Evolutionary conservation across 2,113 vertebrate genomes (phyloP), one percentile per base, ranked within the genome.

Genomic region (Ascaphus truei): DNA sequence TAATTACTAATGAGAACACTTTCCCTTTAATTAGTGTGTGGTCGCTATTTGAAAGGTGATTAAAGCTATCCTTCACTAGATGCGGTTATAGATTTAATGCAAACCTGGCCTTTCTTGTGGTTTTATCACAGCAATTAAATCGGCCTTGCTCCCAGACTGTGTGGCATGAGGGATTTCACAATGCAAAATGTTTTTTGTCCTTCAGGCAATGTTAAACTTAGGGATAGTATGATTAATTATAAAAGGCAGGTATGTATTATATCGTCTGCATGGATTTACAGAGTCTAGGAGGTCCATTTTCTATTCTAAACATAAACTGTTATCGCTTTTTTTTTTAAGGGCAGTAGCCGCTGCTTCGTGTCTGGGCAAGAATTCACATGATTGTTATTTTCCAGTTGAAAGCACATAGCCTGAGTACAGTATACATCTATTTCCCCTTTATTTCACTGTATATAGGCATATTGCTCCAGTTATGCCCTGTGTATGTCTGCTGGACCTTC

Each of bases 81-180:
- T 95, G 92, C 89, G 92, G 91, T 92, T 92, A 82, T 89, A 87
- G 89, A 92, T 95, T 93, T 94, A 95, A 90, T 87, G 90, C 91
- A 87, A 92, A 93, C 93, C 92, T 97, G 90, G 92, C 87, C 92
- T 96, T 96, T 96, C 91, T 95, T 95, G 94, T 95, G 95, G 94
- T 94, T 93, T 93, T 90, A 88, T 91, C 89, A 73, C 82, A 88
- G 92, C 93, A 95, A 97, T 96, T 96, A 96, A 93, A 93, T 93
- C 89, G 88, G 92, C 92, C 92, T 93, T 85, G 75, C 50, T 52
- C 56, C 53, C 79, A 91, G 92, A 92, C 88, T 96, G 93, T 91
- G 92, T 93, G 95, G 94, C 94, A 91, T 91, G 86, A 92, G 92
- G 90, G 88, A 79, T 83, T 87, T 86, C 87, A 88, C 84, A 89